A percentile compares a stretch with the other conserved stretches of the same genome.
These are phyloP conservation scores for Sporophila hypoxantha DNA, from an alignment of 2,113 vertebrate species.

Conservation along the genomic window DNA sequence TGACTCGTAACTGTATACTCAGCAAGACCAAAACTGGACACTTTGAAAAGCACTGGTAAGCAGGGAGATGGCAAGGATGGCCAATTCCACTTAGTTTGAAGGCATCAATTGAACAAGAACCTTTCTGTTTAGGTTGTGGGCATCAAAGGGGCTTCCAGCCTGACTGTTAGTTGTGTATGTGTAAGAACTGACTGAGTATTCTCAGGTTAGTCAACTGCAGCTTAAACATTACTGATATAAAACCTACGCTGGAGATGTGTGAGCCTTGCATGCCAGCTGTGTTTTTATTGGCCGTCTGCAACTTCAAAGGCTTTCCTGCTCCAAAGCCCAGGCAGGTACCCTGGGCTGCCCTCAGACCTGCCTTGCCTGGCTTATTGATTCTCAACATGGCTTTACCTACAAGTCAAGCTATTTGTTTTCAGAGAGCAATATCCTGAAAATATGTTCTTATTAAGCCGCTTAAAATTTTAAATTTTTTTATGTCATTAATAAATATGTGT, in stretches of 20 bases:
- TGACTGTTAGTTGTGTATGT: neutral
- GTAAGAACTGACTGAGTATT: neutral
- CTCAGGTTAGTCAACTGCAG: neutral
- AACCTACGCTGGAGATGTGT: neutral
- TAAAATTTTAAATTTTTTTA: neutral
- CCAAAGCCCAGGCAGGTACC: slow-evolving; percentile 62
- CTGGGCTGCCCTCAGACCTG: slow-evolving; percentile 22
- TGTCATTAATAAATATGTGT: neutral
- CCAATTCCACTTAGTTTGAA: neutral
- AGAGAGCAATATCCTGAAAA: neutral
- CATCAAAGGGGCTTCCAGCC: neutral
- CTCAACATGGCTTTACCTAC: slow-evolving; percentile 55
- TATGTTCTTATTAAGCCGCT: neutral
- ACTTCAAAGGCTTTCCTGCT: slow-evolving; percentile 73
- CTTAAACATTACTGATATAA: slow-evolving; percentile 26
- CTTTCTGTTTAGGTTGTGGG: neutral
- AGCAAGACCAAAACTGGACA: neutral
- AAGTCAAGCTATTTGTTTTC: slow-evolving; percentile 32
- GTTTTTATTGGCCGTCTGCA: slow-evolving; percentile 73
- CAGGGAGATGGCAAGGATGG: neutral
- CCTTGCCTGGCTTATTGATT: slow-evolving; percentile 64
- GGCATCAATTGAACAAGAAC: neutral
- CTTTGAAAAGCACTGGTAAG: neutral
- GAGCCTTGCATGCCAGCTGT: slow-evolving; percentile 66
- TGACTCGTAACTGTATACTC: neutral